These are phyloP conservation scores for Flabesymbios commensalis DNA, from an alignment of 2,888 invertebrate species.

Conservation along the genomic window DNA sequence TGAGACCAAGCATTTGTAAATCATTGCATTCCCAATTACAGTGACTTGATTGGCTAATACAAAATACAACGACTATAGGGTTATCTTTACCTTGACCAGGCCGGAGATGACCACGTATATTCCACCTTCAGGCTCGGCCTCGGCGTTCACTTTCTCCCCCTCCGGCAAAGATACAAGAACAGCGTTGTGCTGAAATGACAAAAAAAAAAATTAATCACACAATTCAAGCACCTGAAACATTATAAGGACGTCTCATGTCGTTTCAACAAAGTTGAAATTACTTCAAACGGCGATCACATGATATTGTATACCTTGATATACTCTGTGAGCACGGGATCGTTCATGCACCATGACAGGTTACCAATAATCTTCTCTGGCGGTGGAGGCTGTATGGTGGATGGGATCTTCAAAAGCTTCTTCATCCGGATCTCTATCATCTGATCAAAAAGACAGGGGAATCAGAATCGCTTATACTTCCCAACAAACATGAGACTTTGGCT, in stretches of 20 bases:
- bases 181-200: slow-evolving; percentile 40
- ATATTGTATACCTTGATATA: slow-evolving; percentile 49
- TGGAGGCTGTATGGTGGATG: slow-evolving; percentile 56
- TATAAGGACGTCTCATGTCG: too few species aligned
- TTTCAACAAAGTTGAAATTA: too few species aligned
- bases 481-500: not conserved
- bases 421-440: slow-evolving; percentile 66
- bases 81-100: slow-evolving; percentile 55
- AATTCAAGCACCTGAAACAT: too few species aligned
- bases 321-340: slow-evolving; percentile 46
- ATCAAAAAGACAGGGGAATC: slow-evolving; percentile 3
- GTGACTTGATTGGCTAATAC: too few species aligned
- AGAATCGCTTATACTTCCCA: not conserved
- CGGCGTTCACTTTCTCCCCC: slow-evolving; percentile 54
- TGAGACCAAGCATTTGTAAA: too few species aligned
- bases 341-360: slow-evolving; percentile 56
- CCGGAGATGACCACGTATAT: slow-evolving; percentile 63
- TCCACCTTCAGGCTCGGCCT: slow-evolving; percentile 59
- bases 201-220: not conserved
- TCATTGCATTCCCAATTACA: too few species aligned
- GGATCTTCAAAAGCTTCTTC: slow-evolving; percentile 59
- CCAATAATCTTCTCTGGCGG: slow-evolving; percentile 55
- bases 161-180: slow-evolving; percentile 51
- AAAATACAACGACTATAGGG: not conserved
- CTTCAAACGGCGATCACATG: too few species aligned